Percentiles rank a stretch among this genome's conserved stretches.
phyloP scores from a whole-genome alignment of 2,113 vertebrate species.

The Toxotes jaculatrix region DNA sequence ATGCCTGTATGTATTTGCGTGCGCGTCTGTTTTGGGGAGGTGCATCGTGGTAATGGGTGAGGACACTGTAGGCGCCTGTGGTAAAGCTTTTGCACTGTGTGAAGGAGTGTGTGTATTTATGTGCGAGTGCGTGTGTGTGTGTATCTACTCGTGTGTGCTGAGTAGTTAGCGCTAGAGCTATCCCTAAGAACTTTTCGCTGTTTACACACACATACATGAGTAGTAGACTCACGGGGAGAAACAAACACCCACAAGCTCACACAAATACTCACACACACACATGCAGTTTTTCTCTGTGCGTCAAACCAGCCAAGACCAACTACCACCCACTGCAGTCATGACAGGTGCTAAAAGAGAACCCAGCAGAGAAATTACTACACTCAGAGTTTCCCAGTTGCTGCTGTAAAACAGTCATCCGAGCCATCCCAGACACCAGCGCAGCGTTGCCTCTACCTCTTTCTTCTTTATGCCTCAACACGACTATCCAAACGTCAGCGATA shows the following conservation, averaged over 20 bases:
- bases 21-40: slow-evolving; percentile 55
- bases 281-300: slow-evolving; percentile 11
- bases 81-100: slow-evolving; percentile 61
- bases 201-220: slow-evolving; percentile 22
- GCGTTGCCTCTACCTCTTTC: slow-evolving; percentile 24
- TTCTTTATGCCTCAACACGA: background rate
- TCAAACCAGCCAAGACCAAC: slow-evolving; percentile 64
- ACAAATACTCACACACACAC: slow-evolving; percentile 8
- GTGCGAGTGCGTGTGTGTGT: slow-evolving; percentile 13
- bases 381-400: slow-evolving; percentile 47
- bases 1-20: slow-evolving; percentile 30
- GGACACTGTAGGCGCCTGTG: slow-evolving; percentile 69
- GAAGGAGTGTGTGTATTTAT: slow-evolving; percentile 32
- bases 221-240: background rate
- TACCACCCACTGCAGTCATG: slow-evolving; percentile 66
- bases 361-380: slow-evolving; percentile 49
- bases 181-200: slow-evolving; percentile 24
- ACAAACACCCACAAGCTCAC: slow-evolving; percentile 23
- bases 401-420: slow-evolving; percentile 33
- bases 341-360: slow-evolving; percentile 72
- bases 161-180: slow-evolving; percentile 6
- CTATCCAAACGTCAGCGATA: slow-evolving; percentile 12
- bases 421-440: background rate
- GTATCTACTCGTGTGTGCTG: background rate
- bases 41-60: slow-evolving; percentile 51